phyloP scores from a whole-genome alignment of 2,888 invertebrate genomes.

The Napeogenes sylphis region DNA sequence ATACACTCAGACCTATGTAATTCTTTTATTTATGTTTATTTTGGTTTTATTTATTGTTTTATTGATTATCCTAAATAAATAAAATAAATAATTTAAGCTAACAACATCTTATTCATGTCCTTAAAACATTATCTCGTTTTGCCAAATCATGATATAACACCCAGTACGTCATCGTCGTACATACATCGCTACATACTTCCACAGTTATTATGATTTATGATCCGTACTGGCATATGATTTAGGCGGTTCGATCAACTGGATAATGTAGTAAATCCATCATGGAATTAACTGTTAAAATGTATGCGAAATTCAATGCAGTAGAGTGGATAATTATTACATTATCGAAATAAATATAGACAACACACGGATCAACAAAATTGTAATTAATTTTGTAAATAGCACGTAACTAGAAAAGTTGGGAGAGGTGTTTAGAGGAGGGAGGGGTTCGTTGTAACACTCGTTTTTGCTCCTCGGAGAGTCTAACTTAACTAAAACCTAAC shows the following conservation, averaged over 20 bases:
- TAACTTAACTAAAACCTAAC: neutral
- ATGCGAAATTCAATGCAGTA: constrained; percentile 17
- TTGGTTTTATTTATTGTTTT: too few relatives aligned
- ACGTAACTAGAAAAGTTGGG: constrained; percentile 1
- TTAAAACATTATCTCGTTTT: neutral
- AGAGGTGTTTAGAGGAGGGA: neutral
- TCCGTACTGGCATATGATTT: constrained; percentile 26
- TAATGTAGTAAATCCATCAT: constrained; percentile 29
- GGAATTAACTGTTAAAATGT: constrained; percentile 27
- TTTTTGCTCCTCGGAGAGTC: neutral
- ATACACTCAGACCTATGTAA: too few relatives aligned
- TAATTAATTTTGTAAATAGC: neutral
- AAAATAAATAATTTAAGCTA: too few relatives aligned
- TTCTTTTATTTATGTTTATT: too few relatives aligned
- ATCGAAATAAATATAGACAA: neutral
- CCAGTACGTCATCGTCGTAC: constrained; percentile 20
- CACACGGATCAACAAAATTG: neutral
- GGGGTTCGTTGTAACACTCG: neutral
- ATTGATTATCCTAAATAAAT: too few relatives aligned
- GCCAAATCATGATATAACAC: neutral
- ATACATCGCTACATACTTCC: neutral
- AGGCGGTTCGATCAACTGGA: constrained; percentile 28
- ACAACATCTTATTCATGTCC: too few relatives aligned
- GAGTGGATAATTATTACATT: constrained; percentile 6
- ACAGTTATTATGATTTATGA: constrained; percentile 29